Evolutionary conservation across 2,888 invertebrate species (phyloP).

Genomic region (Halocaridina rubra): DNA sequence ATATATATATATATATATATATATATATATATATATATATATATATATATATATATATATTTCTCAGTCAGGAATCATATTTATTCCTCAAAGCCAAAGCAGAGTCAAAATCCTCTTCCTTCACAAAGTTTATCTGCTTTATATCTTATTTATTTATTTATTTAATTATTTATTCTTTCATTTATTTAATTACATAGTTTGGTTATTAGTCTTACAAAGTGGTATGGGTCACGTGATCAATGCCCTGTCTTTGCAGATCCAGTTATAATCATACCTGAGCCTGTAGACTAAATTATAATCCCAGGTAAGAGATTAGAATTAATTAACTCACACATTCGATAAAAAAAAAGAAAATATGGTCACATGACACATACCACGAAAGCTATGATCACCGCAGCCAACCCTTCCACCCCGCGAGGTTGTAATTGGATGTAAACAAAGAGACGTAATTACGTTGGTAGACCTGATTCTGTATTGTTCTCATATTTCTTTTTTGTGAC

Average conservation of each 20-base stretch:
- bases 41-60: not conserved
- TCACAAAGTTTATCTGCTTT: not conserved
- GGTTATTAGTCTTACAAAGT: too few relatives aligned
- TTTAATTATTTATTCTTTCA: not conserved
- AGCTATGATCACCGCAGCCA: too few relatives aligned
- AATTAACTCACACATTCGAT: not conserved
- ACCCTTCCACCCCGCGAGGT: not conserved
- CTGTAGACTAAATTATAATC: constrained; percentile 3
- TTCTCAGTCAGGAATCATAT: not conserved
- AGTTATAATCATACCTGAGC: constrained; percentile 50
- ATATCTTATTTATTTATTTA: not conserved
- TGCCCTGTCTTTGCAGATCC: constrained; percentile 55
- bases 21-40: not conserved
- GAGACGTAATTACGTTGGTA: too few relatives aligned
- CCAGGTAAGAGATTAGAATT: constrained; percentile 45
- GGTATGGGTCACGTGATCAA: constrained; percentile 6
- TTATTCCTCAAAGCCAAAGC: not conserved
- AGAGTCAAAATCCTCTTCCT: not conserved
- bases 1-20: not conserved
- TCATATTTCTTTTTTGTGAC: too few relatives aligned
- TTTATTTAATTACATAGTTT: too few relatives aligned
- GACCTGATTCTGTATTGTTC: too few relatives aligned
- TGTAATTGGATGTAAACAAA: not conserved
- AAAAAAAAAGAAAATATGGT: not conserved
- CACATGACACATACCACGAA: not conserved